Evolutionary conservation across 2,888 invertebrate species (phyloP).

Genomic region (Venusia cambrica): DNA sequence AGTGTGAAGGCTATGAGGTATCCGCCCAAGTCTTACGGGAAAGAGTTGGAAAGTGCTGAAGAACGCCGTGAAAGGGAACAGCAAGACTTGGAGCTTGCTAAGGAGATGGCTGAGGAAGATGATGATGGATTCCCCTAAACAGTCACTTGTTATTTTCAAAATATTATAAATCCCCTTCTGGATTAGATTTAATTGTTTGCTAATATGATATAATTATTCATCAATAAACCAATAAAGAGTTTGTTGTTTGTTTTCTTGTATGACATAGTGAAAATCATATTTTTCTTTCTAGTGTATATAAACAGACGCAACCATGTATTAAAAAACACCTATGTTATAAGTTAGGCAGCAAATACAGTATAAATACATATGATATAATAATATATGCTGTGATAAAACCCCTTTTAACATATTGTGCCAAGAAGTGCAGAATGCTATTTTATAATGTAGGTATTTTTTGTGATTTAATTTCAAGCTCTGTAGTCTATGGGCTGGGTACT

Average conservation of each 20-base stretch:
- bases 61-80: conserved; percentile 97
- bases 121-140: conserved; percentile 90
- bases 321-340: no score
- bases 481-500: no score
- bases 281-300: no score
- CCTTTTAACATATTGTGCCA: no score
- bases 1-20: conserved; percentile 99
- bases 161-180: conserved; percentile 30
- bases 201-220: conserved; percentile 28
- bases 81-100: conserved; percentile 99
- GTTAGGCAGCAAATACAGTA: no score
- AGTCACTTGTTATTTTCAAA: conserved; percentile 24
- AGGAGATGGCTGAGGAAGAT: conserved; percentile 99
- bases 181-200: conserved; percentile 38
- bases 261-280: no score
- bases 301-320: no score
- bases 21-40: conserved; percentile 99
- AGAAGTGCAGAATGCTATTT: no score
- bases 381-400: no score
- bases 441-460: no score
- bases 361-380: no score
- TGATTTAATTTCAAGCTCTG: no score
- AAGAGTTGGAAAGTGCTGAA: conserved; percentile 98
- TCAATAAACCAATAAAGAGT: conserved; percentile 20
- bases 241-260: conserved; percentile 15